These are phyloP conservation scores for Cacoxenus indagator DNA, from an alignment of 2,888 invertebrate genomes.

Conservation along the genomic window DNA sequence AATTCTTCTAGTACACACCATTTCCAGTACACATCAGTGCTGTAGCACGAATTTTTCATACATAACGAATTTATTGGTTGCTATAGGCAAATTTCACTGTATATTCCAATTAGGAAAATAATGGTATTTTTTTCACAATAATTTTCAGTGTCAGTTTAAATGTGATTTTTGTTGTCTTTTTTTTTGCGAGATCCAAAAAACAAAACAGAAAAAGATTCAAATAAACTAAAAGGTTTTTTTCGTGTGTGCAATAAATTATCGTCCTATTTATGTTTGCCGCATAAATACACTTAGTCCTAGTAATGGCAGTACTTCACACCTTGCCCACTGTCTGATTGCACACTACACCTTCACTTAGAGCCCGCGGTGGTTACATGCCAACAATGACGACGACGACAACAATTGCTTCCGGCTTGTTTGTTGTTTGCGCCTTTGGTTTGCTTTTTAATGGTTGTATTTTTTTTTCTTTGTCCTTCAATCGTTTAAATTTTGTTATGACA, in stretches of 20 bases:
- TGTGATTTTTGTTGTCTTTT: too few relatives aligned
- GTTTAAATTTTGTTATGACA: constrained; percentile 65
- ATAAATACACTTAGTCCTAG: constrained; percentile 36
- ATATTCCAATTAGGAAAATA: background rate
- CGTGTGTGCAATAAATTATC: constrained; percentile 42
- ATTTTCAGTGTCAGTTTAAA: too few relatives aligned
- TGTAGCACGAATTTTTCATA: too few relatives aligned
- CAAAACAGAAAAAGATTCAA: constrained; percentile 11
- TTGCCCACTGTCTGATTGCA: background rate
- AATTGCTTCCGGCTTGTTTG: constrained; percentile 24
- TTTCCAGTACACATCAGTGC: too few relatives aligned
- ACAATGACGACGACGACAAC: background rate
- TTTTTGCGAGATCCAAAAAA: too few relatives aligned
- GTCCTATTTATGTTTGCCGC: constrained; percentile 39
- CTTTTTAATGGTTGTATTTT: constrained; percentile 20
- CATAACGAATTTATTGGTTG: too few relatives aligned
- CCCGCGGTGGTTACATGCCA: background rate
- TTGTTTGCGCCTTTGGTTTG: background rate
- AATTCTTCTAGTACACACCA: too few relatives aligned
- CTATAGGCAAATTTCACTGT: too few relatives aligned
- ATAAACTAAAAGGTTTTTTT: constrained; percentile 31
- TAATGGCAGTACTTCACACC: constrained; percentile 6
- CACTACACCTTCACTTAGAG: background rate
- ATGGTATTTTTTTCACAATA: too few relatives aligned
- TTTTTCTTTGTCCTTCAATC: constrained; percentile 40